Evolutionary conservation across 2,888 invertebrate genomes (phyloP).

Genomic region (Coelopa pilipes): DNA sequence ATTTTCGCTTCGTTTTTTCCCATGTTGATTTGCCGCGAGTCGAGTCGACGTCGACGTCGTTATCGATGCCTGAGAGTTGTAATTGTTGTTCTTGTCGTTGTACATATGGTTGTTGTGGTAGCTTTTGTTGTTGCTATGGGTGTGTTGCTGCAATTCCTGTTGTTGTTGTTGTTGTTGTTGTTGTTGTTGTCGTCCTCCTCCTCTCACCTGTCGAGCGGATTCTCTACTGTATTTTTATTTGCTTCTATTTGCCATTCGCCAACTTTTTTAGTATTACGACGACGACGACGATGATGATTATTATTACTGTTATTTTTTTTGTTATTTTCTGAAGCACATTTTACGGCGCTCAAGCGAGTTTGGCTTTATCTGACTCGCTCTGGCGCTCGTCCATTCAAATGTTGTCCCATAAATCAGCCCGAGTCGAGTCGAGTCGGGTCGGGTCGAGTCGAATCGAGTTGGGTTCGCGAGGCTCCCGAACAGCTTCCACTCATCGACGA

Average conservation of each 20-base stretch:
- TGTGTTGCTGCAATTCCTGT: background rate
- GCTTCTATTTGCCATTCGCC: too few species aligned
- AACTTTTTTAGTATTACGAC: background rate
- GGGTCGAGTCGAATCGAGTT: too few species aligned
- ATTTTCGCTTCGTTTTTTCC: too few species aligned
- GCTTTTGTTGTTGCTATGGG: background rate
- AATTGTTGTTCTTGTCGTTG: background rate
- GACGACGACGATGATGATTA: too few species aligned
- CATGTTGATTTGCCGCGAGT: background rate
- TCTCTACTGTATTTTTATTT: too few species aligned
- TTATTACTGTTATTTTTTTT: too few species aligned
- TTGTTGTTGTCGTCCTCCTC: background rate
- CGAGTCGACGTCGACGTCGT: too few species aligned
- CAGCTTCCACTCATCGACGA: too few species aligned
- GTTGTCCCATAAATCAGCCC: conserved; percentile 40
- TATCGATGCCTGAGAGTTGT: conserved; percentile 19
- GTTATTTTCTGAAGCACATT: conserved; percentile 17
- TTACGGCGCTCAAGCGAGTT: conserved; percentile 7
- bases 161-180: background rate
- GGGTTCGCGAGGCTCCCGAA: too few species aligned
- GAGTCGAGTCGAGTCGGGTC: background rate
- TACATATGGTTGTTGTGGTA: background rate
- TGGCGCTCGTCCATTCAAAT: conserved; percentile 34
- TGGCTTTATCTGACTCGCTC: background rate
- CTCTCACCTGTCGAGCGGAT: too few species aligned